phyloP scores from a whole-genome alignment of 2,888 invertebrate genomes.

The Pedicia rivosa region DNA sequence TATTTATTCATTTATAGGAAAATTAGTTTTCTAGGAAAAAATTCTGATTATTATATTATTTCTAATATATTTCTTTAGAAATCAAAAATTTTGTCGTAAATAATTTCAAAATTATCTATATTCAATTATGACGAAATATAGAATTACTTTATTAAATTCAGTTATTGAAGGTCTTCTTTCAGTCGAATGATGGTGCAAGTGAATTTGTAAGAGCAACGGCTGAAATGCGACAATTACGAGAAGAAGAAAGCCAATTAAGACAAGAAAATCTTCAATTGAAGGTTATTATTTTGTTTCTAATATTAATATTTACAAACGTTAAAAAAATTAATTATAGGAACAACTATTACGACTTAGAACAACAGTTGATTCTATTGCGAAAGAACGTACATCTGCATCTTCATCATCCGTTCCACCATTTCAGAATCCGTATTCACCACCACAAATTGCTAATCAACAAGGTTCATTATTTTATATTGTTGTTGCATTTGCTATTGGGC shows the following conservation, averaged over 20 bases:
- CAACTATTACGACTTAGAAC: constrained; percentile 44
- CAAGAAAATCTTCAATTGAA: constrained; percentile 76
- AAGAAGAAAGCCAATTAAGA: constrained; percentile 61
- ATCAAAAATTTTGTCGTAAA: too few species aligned
- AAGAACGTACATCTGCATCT: constrained; percentile 9
- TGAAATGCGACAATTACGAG: constrained; percentile 61
- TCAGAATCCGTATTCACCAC: constrained; percentile 38
- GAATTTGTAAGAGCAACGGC: constrained; percentile 51
- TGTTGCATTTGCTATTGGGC: constrained; percentile 47
- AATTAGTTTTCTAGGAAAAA: too few species aligned
- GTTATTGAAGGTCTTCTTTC: too few species aligned
- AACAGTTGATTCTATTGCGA: constrained; percentile 26
- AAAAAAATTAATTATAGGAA: constrained; percentile 36
- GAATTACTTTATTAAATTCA: too few species aligned
- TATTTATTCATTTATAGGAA: too few species aligned
- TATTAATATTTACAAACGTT: too few species aligned
- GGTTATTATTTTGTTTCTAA: too few species aligned
- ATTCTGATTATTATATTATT: too few species aligned
- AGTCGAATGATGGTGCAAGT: too few species aligned
- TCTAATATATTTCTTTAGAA: too few species aligned
- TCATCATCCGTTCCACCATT: constrained; percentile 11
- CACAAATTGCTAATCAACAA: constrained; percentile 35
- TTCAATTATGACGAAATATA: too few species aligned
- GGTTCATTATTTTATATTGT: constrained; percentile 45
- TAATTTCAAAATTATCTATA: too few species aligned